Base-by-base conservation (phyloP, 2,797 vertebrate genomes). In the Cephalopachus bancanus region DNA sequence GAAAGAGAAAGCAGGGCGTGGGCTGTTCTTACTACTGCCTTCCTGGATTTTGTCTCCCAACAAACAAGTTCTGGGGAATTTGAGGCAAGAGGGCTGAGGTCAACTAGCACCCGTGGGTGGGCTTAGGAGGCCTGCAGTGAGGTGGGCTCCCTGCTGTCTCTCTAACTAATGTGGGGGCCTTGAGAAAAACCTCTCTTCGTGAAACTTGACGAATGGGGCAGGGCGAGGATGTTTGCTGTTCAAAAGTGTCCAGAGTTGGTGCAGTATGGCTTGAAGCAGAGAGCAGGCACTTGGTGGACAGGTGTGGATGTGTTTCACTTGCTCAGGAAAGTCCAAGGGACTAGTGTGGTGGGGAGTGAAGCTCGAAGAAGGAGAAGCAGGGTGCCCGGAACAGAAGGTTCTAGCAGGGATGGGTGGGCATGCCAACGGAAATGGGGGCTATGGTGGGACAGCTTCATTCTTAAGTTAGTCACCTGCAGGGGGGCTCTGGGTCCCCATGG, bases 41-140 rank as follows among this genome's bases (percentile, higher is more conserved):
- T 94, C 81, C 37, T 60, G 53, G 44, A 51, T 5, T 37, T 1
- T 1, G 11, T 51, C 10, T 17, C 12, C 26, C 22, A 24, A 11
- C 9, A 51, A 59, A 53, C 6, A 49, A 30, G 28, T 60, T 72
- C 62, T 93, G 9, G 57, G 74, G 59, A 89, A 88, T n/a, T 10
- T 11, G 60, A 83, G 84, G 24, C 57, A 81, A 83, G 59, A 33
- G 33, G 24, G 15, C 53, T 57, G n/a, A 96, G 30, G 83, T 65
- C n/a, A 80, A 3, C 16, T 19, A n/a, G 8, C 4, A 10, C 3
- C 7, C 0, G 0, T 57, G 60, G 7, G 11, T 75, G 17, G 51
- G 14, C 19, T 22, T 11, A 83, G 57, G 10, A 20, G 0, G 10
- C 44, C 44, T 44, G 4, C 44, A 44, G 44, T 20, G 15, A 51